Evolutionary conservation across 2,797 vertebrate species (phyloP).

Genomic region (Melanogrammus aeglefinus): DNA sequence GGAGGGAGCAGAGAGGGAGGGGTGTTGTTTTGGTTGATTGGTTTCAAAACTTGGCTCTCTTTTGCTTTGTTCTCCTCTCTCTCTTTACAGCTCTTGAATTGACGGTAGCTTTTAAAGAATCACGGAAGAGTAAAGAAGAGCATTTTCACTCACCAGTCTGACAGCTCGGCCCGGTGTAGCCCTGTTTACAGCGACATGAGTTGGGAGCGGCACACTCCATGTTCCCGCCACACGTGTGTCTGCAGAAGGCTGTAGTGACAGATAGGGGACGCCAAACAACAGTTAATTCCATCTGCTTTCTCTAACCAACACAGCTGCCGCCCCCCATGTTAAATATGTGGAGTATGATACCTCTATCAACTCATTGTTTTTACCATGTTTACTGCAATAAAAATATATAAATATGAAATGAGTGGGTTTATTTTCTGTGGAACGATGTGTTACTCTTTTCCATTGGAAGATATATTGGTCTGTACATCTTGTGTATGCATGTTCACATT

Average conservation of each 20-base stretch:
- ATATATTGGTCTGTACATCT: too few species aligned
- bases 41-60: too few species aligned
- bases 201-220: slow-evolving; percentile 74
- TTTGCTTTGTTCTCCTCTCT: too few species aligned
- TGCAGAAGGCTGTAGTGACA: slow-evolving; percentile 67
- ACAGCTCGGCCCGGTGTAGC: slow-evolving; percentile 64
- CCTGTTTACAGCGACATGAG: slow-evolving; percentile 70
- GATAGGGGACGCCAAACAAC: background rate
- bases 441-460: too few species aligned
- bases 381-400: background rate
- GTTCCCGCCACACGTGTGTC: slow-evolving; percentile 66
- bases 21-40: too few species aligned
- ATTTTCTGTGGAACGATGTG: too few species aligned
- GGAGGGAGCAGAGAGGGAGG: too few species aligned
- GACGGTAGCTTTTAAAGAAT: too few species aligned
- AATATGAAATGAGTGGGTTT: too few species aligned
- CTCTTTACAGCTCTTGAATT: background rate
- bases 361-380: background rate
- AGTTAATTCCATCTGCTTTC: background rate
- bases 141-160: slow-evolving; percentile 54
- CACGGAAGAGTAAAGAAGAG: background rate
- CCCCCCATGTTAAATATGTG: background rate
- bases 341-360: background rate
- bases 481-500: too few species aligned
- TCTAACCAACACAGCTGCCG: background rate